Evolutionary conservation across 2,888 invertebrate genomes (phyloP), one percentile per base, ranked within the genome.

Genomic region (Calliopum simillimum): DNA sequence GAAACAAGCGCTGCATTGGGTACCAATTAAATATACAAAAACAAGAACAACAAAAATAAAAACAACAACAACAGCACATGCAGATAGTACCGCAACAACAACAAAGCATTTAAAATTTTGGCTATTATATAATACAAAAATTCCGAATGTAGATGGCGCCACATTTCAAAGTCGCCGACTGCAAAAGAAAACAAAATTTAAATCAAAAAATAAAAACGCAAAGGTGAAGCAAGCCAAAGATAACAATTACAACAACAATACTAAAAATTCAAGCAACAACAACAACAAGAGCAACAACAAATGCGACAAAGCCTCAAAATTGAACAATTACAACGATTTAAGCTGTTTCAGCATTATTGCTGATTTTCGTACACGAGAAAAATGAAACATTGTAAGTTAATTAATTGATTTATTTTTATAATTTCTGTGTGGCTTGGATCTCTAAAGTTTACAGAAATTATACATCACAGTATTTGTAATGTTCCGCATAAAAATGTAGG

Each of bases 341-440:
- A 70, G 75, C 76, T 76, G 75, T 74, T 75, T 73, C 73, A 76
- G 70, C 72, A 70, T 25, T 46, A n/a, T 51, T 61, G 46, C 44
- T 14, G 46, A 44, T 21, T 44, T 61, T 19, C 19, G 46, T 19
- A 61, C 12, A 19, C 14, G 55, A 59, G 55, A 73, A 79, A 77
- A 74, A 81, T 81, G 80, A 79, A 78, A 79, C 79, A 80, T 77
- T 79, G 80, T 81, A 69, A 80, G 81, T 80, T 71, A 19, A 25
- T 51, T 56, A 16, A 25, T 21, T 14, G 25, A 25, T 12, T 5
- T 13, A 56, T 3, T 25, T 21, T 55, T 19, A n/a, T n/a, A n/a
- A n/a, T n/a, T n/a, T n/a, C n/a, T n/a, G n/a, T n/a, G n/a, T n/a
- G n/a, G n/a, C n/a, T n/a, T n/a, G n/a, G n/a, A n/a, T n/a, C n/a